Percentiles rank a stretch among this genome's conserved stretches.
Conservation (phyloP, 2,797 vertebrate genomes). For the Mormyrops boulengeri region DNA sequence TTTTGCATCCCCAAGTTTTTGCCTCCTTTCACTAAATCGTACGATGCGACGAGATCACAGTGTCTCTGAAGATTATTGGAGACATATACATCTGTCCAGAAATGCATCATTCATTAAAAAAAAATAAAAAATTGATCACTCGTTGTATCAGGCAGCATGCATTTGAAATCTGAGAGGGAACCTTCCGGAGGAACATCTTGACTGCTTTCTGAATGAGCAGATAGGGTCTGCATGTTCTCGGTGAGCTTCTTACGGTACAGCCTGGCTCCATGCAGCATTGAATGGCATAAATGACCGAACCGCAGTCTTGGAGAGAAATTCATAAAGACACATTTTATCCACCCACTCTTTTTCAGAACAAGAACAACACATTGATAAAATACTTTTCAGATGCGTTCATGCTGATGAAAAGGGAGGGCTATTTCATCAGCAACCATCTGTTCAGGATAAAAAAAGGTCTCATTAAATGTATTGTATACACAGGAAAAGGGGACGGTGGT, state of each 20-base stretch:
- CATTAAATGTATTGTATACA: conserved; percentile 1
- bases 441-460: background rate
- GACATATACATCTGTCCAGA: background rate
- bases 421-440: background rate
- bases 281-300: background rate
- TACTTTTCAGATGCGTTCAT: background rate
- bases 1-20: background rate
- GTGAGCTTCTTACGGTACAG: background rate
- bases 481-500: background rate
- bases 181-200: conserved; percentile 45
- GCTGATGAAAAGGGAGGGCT: background rate
- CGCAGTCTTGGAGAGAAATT: background rate
- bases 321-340: background rate
- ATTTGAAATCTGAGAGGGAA: background rate
- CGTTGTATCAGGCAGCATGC: background rate
- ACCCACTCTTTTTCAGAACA: background rate
- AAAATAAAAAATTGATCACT: background rate
- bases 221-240: conserved; percentile 54
- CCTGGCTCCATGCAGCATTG: background rate
- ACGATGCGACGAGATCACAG: background rate
- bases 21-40: background rate
- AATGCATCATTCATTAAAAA: background rate
- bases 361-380: background rate
- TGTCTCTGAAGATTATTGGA: background rate
- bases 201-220: conserved; percentile 58